These are phyloP conservation scores for Osmoderma eremita DNA, from an alignment of 2,888 invertebrate genomes.

Conservation along the genomic window DNA sequence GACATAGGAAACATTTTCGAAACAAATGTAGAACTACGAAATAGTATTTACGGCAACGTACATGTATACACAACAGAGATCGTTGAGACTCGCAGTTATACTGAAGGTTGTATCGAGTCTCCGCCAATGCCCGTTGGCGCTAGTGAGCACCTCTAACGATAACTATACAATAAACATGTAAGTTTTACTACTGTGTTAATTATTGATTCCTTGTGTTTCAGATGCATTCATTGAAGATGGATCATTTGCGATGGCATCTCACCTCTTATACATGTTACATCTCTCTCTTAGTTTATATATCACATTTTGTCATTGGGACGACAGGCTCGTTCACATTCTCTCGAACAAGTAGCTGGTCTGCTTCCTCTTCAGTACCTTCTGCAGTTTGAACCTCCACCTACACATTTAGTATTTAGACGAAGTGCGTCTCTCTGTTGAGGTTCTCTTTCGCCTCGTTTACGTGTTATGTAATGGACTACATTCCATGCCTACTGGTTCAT, in stretches of 20 bases:
- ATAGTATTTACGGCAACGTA: no score
- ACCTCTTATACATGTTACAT: constrained; percentile 60
- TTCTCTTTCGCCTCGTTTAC: constrained; percentile 31
- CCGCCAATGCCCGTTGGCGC: no score
- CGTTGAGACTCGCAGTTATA: no score
- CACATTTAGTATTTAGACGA: constrained; percentile 30
- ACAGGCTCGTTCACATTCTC: constrained; percentile 62
- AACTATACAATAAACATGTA: neutral
- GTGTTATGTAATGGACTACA: constrained; percentile 50
- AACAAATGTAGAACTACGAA: no score
- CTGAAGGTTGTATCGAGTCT: no score
- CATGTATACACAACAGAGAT: no score
- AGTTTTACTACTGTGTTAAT: neutral
- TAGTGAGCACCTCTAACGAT: no score
- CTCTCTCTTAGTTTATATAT: constrained; percentile 55
- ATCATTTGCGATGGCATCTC: constrained; percentile 59
- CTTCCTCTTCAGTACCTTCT: constrained; percentile 56
- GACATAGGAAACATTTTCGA: no score
- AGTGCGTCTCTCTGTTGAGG: constrained; percentile 24
- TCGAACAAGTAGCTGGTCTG: constrained; percentile 64
- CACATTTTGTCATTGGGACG: constrained; percentile 59
- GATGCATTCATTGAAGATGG: constrained; percentile 55
- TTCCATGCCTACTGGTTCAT: constrained; percentile 52
- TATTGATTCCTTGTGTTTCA: constrained; percentile 46
- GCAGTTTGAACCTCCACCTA: constrained; percentile 56